phyloP scores from a whole-genome alignment of 2,797 vertebrate species.

The Taeniopygia guttata region DNA sequence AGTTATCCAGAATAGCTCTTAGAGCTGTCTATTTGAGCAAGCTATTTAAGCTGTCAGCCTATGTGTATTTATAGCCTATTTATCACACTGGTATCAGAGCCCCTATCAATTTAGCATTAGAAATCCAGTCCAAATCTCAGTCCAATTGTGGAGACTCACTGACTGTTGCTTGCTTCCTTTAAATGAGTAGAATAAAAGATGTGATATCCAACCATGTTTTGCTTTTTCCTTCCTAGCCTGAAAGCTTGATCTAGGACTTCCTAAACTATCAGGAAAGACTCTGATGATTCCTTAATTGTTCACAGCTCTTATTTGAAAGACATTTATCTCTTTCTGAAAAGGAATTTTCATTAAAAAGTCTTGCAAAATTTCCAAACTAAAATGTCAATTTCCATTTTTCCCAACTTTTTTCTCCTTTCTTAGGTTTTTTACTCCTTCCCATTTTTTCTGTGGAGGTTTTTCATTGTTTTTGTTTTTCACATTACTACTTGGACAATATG shows the following conservation, averaged over 20 bases:
- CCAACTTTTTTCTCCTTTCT: neutral
- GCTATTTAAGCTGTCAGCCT: slow-evolving; percentile 32
- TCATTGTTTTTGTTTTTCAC: neutral
- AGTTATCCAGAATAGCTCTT: neutral
- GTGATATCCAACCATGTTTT: neutral
- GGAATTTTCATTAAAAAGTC: neutral
- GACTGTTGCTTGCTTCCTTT: neutral
- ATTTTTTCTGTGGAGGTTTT: neutral
- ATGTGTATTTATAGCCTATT: slow-evolving; percentile 38
- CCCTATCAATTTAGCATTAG: slow-evolving; percentile 42
- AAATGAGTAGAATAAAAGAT: neutral
- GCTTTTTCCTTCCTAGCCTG: neutral
- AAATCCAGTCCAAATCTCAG: slow-evolving; percentile 40
- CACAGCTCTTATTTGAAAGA: neutral
- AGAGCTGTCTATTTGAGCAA: slow-evolving; percentile 24
- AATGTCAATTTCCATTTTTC: neutral
- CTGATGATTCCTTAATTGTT: neutral
- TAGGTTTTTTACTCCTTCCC: neutral
- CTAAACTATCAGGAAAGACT: neutral
- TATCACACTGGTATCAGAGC: slow-evolving; percentile 25
- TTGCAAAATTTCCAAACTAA: neutral
- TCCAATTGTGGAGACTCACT: neutral
- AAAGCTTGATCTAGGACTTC: neutral
- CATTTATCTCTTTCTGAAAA: neutral
- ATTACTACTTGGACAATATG: neutral